These are phyloP conservation scores for Lepidurus apus DNA, from an alignment of 1,140 invertebrate species.

Conservation along the genomic window DNA sequence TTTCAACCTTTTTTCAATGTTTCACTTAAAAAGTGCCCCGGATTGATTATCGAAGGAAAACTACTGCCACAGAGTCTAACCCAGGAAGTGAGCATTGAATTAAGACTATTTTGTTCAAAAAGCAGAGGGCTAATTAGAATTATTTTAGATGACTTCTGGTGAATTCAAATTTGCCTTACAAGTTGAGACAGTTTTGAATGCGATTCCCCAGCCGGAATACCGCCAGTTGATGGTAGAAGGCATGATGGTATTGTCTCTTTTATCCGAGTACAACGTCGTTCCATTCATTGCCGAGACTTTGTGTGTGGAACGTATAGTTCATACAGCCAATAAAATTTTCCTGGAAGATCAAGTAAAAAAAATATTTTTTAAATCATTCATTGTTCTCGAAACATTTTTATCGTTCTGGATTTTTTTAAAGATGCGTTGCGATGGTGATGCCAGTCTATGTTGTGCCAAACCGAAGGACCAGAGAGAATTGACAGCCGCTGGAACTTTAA, in stretches of 20 bases:
- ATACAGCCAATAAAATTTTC: slow-evolving; percentile 91
- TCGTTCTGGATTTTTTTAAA: slow-evolving; percentile 45
- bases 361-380: background rate
- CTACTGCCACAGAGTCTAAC: slow-evolving; percentile 83
- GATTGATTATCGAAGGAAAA: slow-evolving; percentile 80
- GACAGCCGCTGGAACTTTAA: slow-evolving; percentile 53
- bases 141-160: slow-evolving; percentile 82
- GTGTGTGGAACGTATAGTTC: slow-evolving; percentile 85
- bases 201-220: slow-evolving; percentile 96
- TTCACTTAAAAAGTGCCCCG: slow-evolving; percentile 69
- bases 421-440: slow-evolving; percentile 79
- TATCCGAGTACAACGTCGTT: slow-evolving; percentile 81
- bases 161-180: slow-evolving; percentile 97
- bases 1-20: slow-evolving; percentile 31
- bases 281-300: slow-evolving; percentile 72
- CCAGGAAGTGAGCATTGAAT: slow-evolving; percentile 59
- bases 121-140: background rate
- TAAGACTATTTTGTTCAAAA: background rate
- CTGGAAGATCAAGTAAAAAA: slow-evolving; percentile 81
- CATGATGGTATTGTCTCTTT: slow-evolving; percentile 87
- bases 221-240: slow-evolving; percentile 96
- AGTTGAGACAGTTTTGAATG: slow-evolving; percentile 95
- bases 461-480: slow-evolving; percentile 55
- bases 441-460: slow-evolving; percentile 84
- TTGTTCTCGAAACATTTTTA: background rate